phyloP scores from a whole-genome alignment of 2,113 vertebrate species.

The Cephalopholis sonnerati region DNA sequence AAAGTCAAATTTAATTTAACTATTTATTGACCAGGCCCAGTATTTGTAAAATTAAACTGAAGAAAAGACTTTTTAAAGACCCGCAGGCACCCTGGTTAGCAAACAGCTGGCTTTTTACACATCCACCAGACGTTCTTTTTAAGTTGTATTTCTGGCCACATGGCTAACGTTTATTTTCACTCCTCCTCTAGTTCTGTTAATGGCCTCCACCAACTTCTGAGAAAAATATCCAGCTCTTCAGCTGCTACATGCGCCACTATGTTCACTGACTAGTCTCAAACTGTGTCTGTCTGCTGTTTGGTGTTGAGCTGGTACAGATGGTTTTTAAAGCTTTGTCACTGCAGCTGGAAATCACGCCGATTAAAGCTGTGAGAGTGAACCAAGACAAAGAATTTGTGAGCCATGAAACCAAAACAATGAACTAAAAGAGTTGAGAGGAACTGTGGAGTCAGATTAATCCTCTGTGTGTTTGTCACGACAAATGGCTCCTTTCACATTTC shows the following conservation, averaged over 20 bases:
- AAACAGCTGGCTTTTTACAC: not conserved
- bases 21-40: too few species aligned
- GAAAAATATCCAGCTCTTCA: not conserved
- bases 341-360: not conserved
- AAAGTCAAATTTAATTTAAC: too few species aligned
- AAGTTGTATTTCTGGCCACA: not conserved
- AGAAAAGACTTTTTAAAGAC: too few species aligned
- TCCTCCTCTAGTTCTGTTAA: not conserved
- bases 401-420: not conserved
- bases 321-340: not conserved
- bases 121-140: not conserved
- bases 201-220: not conserved
- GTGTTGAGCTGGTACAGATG: not conserved
- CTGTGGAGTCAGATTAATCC: not conserved
- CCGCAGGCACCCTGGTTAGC: too few species aligned
- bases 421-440: not conserved
- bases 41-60: too few species aligned
- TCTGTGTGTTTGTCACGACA: not conserved
- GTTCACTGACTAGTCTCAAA: not conserved
- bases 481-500: conserved; percentile 1
- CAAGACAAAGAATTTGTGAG: not conserved
- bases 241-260: not conserved
- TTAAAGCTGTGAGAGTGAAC: not conserved
- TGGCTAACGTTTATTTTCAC: not conserved
- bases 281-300: not conserved